Percentiles rank a stretch among this genome's conserved stretches.
Conservation (phyloP, 2,797 vertebrate genomes). For the Loris lydekkerianus region DNA sequence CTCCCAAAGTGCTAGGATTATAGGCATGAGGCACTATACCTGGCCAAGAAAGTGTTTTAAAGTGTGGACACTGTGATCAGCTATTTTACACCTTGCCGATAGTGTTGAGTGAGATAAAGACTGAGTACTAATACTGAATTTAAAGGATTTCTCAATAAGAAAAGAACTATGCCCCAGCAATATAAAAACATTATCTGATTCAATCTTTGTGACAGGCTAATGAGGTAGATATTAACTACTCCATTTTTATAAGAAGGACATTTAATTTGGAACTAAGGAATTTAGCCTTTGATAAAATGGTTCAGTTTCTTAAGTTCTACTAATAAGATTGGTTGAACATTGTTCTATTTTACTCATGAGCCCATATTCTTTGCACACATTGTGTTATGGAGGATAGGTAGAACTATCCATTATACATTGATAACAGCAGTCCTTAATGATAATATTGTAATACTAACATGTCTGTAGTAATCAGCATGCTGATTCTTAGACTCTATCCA, state of each 20-base stretch:
- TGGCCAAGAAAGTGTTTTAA: background rate
- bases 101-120: background rate
- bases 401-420: background rate
- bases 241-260: background rate
- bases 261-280: slow-evolving; percentile 11
- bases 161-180: background rate
- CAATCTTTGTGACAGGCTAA: background rate
- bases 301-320: background rate
- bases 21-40: background rate
- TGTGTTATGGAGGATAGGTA: background rate
- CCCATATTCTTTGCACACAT: background rate
- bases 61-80: background rate
- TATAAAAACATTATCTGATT: background rate
- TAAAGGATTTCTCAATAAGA: background rate
- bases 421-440: background rate
- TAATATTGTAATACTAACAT: background rate
- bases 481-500: background rate
- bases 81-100: background rate
- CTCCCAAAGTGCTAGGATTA: background rate
- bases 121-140: background rate
- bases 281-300: background rate
- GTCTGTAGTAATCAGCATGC: background rate
- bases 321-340: background rate
- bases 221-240: background rate
- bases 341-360: slow-evolving; percentile 1